These are phyloP conservation scores for Tipula lateralis DNA, from an alignment of 2,888 invertebrate species.

Conservation along the genomic window DNA sequence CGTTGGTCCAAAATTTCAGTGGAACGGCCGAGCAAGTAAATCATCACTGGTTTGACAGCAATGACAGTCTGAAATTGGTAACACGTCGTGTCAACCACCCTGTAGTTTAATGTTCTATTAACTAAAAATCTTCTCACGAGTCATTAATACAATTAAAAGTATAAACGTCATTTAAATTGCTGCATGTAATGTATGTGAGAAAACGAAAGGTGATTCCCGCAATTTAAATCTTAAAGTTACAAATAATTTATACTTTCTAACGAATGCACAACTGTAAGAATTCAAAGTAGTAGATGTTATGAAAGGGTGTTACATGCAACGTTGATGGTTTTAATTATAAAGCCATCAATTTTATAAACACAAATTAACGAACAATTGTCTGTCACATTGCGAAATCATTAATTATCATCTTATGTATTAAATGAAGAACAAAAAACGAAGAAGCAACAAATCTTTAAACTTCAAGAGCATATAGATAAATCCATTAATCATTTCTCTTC, in stretches of 20 bases:
- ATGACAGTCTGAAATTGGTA: too few relatives aligned
- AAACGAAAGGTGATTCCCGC: background rate
- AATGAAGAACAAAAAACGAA: background rate
- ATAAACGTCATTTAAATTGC: too few relatives aligned
- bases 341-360: background rate
- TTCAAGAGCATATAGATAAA: background rate
- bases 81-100: too few relatives aligned
- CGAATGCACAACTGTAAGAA: background rate
- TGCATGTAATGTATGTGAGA: background rate
- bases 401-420: background rate
- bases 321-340: background rate
- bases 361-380: background rate
- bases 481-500: background rate
- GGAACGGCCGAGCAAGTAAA: too few relatives aligned
- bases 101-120: too few relatives aligned
- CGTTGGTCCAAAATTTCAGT: too few relatives aligned
- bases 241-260: background rate
- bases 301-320: background rate
- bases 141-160: too few relatives aligned
- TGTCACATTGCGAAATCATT: background rate
- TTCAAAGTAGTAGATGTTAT: background rate
- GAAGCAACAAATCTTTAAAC: background rate
- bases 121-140: too few relatives aligned
- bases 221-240: background rate
- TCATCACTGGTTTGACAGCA: too few relatives aligned